Base-by-base conservation (phyloP, 1,140 invertebrate genomes). In the Zaprionus tsacasi region DNA sequence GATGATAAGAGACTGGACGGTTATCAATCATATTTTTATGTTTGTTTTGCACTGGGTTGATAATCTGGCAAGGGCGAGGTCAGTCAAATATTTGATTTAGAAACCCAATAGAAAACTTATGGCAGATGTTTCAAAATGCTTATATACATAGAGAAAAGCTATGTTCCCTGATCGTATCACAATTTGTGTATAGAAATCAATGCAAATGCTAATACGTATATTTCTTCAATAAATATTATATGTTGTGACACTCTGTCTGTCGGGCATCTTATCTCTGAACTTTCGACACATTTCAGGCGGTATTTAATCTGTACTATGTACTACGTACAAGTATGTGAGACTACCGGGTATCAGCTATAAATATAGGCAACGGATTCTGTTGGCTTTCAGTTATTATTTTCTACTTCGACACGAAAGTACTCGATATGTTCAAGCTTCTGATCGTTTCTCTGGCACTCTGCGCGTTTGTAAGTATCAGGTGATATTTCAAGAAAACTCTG, bases 391-490 rank as follows among this genome's bases (percentile, higher is more conserved):
- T 83, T 58, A 35, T 43, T 43, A 50, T 61, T 12, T 56, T 59
- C 25, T 54, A 50, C 64, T 79, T 30, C 33, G 40, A 35, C 76
- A 64, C 35, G 68, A 50, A 79, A 72, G 72, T 78, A 64, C n/a
- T 27, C 30, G 33, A 52, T 52, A 91, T 89, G 81, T 67, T 88
- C 48, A 91, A 91, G 74, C 82, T 60, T 70, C 56, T 89, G 30
- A 72, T 91, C 54, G 83, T 82, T 13, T 56, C 70, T 43, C 71
- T 91, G 70, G 83, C 88, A 40, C 60, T 91, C 43, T 77, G 76
- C 59, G 68, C 89, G 30, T 56, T 88, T 81, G 88, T 91, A 70
- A 78, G 83, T 91, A 25, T 45, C 40, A 45, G n/a, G 40, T 45
- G n/a, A 43, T n/a, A 15, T n/a, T 45, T 15, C n/a, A 45, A 6